These are phyloP conservation scores for Erebia ligea DNA, from an alignment of 2,888 invertebrate genomes.

Conservation along the genomic window DNA sequence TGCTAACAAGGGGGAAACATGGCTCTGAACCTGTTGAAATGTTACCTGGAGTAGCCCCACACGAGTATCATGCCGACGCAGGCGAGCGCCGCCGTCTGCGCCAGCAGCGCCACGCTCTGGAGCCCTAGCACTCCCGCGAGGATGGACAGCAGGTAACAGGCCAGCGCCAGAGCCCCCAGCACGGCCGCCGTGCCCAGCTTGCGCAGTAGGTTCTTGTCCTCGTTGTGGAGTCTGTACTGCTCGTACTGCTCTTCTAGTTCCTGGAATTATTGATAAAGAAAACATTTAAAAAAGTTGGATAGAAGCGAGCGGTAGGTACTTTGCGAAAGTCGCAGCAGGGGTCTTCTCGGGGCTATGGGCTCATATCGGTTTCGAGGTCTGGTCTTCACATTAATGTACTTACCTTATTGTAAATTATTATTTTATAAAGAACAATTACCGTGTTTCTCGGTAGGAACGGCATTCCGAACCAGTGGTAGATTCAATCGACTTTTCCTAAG, in stretches of 20 bases:
- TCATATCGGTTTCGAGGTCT: no score
- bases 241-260: conserved; percentile 92
- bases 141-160: conserved; percentile 92
- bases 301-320: no score
- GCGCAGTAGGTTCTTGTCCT: conserved; percentile 98
- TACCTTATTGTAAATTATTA: no score
- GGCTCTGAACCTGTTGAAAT: background rate
- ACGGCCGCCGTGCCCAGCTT: conserved; percentile 97
- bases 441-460: no score
- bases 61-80: conserved; percentile 88
- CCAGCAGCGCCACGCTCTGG: conserved; percentile 84
- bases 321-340: no score
- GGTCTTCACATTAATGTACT: no score
- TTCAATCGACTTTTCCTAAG: no score
- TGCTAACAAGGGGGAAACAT: background rate
- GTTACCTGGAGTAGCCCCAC: conserved; percentile 94
- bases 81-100: conserved; percentile 84
- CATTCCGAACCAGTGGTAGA: no score
- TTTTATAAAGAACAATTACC: no score
- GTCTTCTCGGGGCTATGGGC: no score
- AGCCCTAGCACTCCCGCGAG: conserved; percentile 91
- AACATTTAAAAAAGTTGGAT: no score
- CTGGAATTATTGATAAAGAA: conserved; percentile 59
- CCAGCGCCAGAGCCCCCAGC: conserved; percentile 91
- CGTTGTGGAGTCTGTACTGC: conserved; percentile 95